phyloP scores from a whole-genome alignment of 2,888 invertebrate genomes.

The Brachyptera risi region DNA sequence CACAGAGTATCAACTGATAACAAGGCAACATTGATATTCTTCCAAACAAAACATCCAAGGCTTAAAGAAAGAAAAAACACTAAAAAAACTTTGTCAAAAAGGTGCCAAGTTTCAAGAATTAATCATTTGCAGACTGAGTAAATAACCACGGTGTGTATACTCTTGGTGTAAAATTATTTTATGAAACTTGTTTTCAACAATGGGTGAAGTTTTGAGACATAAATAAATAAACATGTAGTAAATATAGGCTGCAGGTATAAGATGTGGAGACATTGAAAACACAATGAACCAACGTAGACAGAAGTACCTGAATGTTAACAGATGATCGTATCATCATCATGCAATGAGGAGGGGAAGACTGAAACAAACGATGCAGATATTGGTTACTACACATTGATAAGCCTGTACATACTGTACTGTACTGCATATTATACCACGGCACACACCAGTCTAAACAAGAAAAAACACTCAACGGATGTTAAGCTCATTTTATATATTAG shows the following conservation, averaged over 20 bases:
- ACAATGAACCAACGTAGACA: conserved; percentile 34
- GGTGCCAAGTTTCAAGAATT: conserved; percentile 10
- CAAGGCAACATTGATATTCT: conserved; percentile 8
- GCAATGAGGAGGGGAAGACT: conserved; percentile 40
- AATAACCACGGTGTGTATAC: neutral
- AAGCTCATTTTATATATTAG: too few species aligned
- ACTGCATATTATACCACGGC: neutral
- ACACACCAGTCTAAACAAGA: too few species aligned
- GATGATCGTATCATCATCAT: conserved; percentile 41
- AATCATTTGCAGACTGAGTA: neutral
- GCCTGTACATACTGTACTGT: neutral
- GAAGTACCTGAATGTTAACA: conserved; percentile 36
- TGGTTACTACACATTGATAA: conserved; percentile 34
- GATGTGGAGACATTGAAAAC: conserved; percentile 20
- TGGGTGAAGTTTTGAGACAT: too few species aligned
- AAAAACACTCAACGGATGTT: too few species aligned
- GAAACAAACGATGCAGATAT: conserved; percentile 39
- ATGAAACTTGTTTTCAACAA: too few species aligned
- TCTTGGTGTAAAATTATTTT: neutral
- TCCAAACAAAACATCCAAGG: conserved; percentile 1
- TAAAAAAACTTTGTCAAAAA: too few species aligned
- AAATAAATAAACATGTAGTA: too few species aligned
- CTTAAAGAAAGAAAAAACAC: conserved; percentile 16
- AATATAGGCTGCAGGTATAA: conserved; percentile 4
- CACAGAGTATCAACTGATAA: conserved; percentile 18